Base-by-base conservation (phyloP, 2,113 vertebrate species). In the Myodes glareolus region DNA sequence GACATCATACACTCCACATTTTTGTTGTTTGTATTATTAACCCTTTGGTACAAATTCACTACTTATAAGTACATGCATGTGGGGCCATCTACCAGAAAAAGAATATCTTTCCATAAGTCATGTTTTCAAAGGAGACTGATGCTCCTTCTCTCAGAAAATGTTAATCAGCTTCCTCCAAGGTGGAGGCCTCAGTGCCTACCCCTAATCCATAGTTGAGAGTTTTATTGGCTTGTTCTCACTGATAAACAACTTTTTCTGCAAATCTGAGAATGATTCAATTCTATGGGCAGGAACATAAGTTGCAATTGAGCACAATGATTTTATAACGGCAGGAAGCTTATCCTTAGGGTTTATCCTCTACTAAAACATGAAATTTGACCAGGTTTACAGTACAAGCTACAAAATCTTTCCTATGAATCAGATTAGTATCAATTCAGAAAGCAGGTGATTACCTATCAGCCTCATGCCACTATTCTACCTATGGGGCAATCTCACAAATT, bases 131-230 rank as follows among this genome's bases (percentile, higher is more conserved):
- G 12, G 14, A 77, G 75, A 77, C 7, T 47, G 27, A 47, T 77
- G 21, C 2, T 76, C 25, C 75, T 25, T 29, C 0, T 78, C 14
- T 78, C 29, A 31, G 13, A 78, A 14, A n/a, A n/a, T n/a, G n/a
- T n/a, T n/a, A n/a, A n/a, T n/a, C n/a, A n/a, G n/a, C n/a, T 50
- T 50, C 8, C 33, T 3, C 29, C 47, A 33, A 78, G 7, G 13
- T 29, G 50, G 7, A 17, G 3, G 16, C 29, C 76, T 19, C 1
- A 3, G 1, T 78, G 29, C 3, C 14, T 3, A 33, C 2, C 7
- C 1, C 7, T 47, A 33, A 19, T 78, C 29, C 29, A 33, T 31
- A 10, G 14, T 19, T 77, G 29, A 50, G 29, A n/a, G n/a, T 77
- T 50, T 77, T 45, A 33, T 8, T 77, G 14, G 45, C 33, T 70